Conservation (phyloP, 1,140 invertebrate species). For the Plectus sambesii region DNA sequence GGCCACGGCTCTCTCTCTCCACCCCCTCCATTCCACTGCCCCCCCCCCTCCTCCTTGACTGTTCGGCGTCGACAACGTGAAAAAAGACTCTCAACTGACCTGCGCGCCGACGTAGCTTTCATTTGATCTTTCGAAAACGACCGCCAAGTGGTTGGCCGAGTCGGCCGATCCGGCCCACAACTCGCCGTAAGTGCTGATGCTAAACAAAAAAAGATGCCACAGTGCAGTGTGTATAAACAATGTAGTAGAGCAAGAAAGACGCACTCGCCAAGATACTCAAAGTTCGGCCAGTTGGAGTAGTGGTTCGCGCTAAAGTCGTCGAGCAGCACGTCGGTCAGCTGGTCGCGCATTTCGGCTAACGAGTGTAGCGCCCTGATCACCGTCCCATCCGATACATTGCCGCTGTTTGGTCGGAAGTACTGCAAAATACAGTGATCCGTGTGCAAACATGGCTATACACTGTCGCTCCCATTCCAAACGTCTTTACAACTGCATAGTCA, state of each 20-base stretch:
- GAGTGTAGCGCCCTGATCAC: constrained; percentile 35
- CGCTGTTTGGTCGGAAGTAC: constrained; percentile 43
- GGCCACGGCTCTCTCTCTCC: constrained; percentile 3
- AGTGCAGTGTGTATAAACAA: too few relatives aligned
- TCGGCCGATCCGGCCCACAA: constrained; percentile 17
- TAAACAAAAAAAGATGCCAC: too few relatives aligned
- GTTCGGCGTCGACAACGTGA: too few relatives aligned
- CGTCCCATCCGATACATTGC: constrained; percentile 20
- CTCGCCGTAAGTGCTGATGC: constrained; percentile 24
- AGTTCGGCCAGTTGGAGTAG: constrained; percentile 41
- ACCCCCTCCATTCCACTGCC: too few relatives aligned
- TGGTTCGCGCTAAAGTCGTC: constrained; percentile 23
- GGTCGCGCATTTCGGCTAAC: constrained; percentile 40
- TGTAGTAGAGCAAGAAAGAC: constrained; percentile 1
- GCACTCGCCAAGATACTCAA: constrained; percentile 35
- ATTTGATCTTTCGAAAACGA: constrained; percentile 24
- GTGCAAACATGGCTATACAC: too few relatives aligned
- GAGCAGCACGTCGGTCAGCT: constrained; percentile 24
- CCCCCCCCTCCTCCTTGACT: too few relatives aligned
- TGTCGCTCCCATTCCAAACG: too few relatives aligned
- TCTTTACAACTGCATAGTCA: too few relatives aligned
- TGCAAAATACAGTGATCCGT: too few relatives aligned
- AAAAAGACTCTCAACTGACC: too few relatives aligned
- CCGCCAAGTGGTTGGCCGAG: constrained; percentile 20
- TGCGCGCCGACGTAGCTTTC: constrained; percentile 22